phyloP scores from a whole-genome alignment of 2,888 invertebrate species.

The Oxycera nigricornis region DNA sequence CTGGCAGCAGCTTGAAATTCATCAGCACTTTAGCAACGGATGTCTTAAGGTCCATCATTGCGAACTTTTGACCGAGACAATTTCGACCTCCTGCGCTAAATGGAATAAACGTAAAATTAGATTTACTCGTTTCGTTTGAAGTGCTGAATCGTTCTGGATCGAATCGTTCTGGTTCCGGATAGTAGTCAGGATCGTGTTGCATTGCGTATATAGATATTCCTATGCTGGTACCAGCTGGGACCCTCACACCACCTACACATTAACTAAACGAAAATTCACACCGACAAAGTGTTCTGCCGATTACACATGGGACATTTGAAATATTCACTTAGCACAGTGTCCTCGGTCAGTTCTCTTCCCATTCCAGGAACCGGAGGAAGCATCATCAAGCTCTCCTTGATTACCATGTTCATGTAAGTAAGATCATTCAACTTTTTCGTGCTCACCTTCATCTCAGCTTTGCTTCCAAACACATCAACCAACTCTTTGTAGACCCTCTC shows the following conservation, averaged over 20 bases:
- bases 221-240: constrained; percentile 14
- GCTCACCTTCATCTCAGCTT: constrained; percentile 50
- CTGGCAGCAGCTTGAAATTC: constrained; percentile 48
- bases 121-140: constrained; percentile 61
- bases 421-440: constrained; percentile 55
- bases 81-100: constrained; percentile 68
- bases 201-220: constrained; percentile 18
- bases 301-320: neutral
- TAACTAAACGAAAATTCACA: neutral
- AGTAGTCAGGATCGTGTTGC: constrained; percentile 22
- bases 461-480: constrained; percentile 50
- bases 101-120: constrained; percentile 67
- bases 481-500: constrained; percentile 56
- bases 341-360: constrained; percentile 9
- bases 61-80: constrained; percentile 63
- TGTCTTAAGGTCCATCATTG: constrained; percentile 55
- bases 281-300: neutral
- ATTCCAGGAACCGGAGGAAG: constrained; percentile 55
- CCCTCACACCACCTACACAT: neutral
- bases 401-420: constrained; percentile 57
- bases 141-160: constrained; percentile 52
- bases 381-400: constrained; percentile 58
- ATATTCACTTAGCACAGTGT: constrained; percentile 47
- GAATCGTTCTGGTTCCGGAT: constrained; percentile 34
- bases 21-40: constrained; percentile 54